Conservation (phyloP, 2,888 invertebrate species). For the Chalcosyrphus nemorum region DNA sequence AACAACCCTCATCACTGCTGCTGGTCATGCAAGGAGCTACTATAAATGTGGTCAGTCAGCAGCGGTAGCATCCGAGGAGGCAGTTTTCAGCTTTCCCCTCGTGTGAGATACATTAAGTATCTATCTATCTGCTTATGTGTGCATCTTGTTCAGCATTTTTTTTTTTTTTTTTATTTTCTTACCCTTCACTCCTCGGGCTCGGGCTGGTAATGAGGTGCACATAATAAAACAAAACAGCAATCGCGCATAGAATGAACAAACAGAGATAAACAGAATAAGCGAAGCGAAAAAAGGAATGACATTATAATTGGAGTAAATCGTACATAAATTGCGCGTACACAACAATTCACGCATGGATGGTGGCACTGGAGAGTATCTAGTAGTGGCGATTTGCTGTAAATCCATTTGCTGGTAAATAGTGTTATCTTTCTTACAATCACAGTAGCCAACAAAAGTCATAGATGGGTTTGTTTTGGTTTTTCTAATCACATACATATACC, state of each 20-base stretch:
- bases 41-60: constrained; percentile 55
- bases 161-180: too few relatives aligned
- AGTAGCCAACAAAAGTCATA: too few relatives aligned
- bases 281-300: constrained; percentile 36
- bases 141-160: constrained; percentile 56
- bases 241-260: constrained; percentile 47
- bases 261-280: constrained; percentile 41
- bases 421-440: background rate
- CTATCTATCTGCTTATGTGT: constrained; percentile 47
- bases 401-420: background rate
- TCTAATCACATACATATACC: too few relatives aligned
- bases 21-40: constrained; percentile 40
- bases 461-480: too few relatives aligned
- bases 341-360: constrained; percentile 51
- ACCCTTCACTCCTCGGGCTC: background rate
- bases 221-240: constrained; percentile 43
- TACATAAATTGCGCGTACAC: constrained; percentile 53
- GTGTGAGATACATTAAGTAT: constrained; percentile 50
- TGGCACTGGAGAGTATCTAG: background rate
- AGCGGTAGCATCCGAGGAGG: constrained; percentile 37
- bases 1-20: constrained; percentile 64
- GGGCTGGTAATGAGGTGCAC: constrained; percentile 67
- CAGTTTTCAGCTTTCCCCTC: constrained; percentile 65
- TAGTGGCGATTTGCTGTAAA: background rate
- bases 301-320: constrained; percentile 72